A percentile compares a stretch with the other conserved stretches of the same genome.
Conservation (phyloP, 2,888 invertebrate genomes). For the Eurois occulta region DNA sequence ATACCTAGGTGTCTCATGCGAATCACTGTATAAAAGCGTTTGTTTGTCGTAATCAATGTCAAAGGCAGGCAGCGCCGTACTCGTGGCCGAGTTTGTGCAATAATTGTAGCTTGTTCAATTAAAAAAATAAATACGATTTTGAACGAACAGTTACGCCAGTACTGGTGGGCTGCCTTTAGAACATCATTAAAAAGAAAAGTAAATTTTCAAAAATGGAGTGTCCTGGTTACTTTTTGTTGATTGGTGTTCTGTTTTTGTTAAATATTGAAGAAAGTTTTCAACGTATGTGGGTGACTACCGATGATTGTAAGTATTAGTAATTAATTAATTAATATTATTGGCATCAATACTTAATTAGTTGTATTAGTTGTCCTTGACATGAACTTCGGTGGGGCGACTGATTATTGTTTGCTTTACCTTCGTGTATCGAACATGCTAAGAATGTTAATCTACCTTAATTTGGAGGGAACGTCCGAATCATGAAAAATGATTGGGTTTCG, state of each 20-base stretch:
- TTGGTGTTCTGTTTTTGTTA: conserved; percentile 62
- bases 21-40: conserved; percentile 69
- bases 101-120: not conserved
- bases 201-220: conserved; percentile 57
- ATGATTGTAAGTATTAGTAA: conserved; percentile 80
- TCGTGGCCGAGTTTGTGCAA: conserved; percentile 57
- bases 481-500: conserved; percentile 27
- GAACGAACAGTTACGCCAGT: not conserved
- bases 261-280: conserved; percentile 53
- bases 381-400: conserved; percentile 3
- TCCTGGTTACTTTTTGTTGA: conserved; percentile 18
- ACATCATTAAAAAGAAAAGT: not conserved
- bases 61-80: conserved; percentile 60
- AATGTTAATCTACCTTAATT: conserved; percentile 48
- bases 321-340: conserved; percentile 6
- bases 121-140: conserved; percentile 10
- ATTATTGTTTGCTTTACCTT: conserved; percentile 21
- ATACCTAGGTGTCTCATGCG: conserved; percentile 57
- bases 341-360: conserved; percentile 23
- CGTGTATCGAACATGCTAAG: conserved; percentile 32
- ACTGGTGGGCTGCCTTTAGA: not conserved
- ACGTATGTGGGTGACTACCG: conserved; percentile 77
- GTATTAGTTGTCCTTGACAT: conserved; percentile 32
- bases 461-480: conserved; percentile 21
- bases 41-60: conserved; percentile 65